Base-by-base conservation (phyloP, 1,140 invertebrate species). In the Habropoda laboriosa region DNA sequence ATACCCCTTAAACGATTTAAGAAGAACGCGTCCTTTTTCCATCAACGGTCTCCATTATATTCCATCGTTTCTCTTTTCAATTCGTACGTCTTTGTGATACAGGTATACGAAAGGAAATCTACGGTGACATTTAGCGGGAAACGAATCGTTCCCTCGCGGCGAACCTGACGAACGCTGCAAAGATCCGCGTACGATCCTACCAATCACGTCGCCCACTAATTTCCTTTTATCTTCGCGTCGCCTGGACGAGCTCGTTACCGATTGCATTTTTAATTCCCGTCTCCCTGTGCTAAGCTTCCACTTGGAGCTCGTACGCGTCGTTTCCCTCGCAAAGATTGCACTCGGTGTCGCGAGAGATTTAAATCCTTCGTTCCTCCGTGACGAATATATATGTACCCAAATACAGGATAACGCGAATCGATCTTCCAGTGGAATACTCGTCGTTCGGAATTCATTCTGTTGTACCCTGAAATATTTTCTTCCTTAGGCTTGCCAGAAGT, bases 181-280 rank as follows among this genome's bases (percentile, higher is more conserved):
- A 58, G 42, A n/a, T 60, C 32, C 42, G 27, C 57, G n/a, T 55
- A 63, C 63, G 57, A 55, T 60, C 35, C 53, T 72, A 60, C 72
- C 63, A 80, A 77, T 80, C 73, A 60, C 53, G 45, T 45, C 24
- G 73, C 18, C 58, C 42, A 70, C 57, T 51, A 70, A 77, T 81
- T 81, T 81, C 40, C 57, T 57, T 81, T 81, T 81, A 81, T 77
- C 79, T 81, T 38, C 18, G 74, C 38, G 18, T 4, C n/a, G 27
- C 1, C 30, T 10, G 57, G 27, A 51, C 63, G 49, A 27, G 27
- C 55, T 76, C 79, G 79, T 76, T 77, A 76, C 73, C 24, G 73
- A 80, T 80, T 77, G 79, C 57, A 63, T 77, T 81, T 81, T 81
- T 78, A 71, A 77, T 81, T 67, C 30, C 49, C 27, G n/a, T 21